Evolutionary conservation across 2,888 invertebrate genomes (phyloP).

Genomic region (Molanna angustata): DNA sequence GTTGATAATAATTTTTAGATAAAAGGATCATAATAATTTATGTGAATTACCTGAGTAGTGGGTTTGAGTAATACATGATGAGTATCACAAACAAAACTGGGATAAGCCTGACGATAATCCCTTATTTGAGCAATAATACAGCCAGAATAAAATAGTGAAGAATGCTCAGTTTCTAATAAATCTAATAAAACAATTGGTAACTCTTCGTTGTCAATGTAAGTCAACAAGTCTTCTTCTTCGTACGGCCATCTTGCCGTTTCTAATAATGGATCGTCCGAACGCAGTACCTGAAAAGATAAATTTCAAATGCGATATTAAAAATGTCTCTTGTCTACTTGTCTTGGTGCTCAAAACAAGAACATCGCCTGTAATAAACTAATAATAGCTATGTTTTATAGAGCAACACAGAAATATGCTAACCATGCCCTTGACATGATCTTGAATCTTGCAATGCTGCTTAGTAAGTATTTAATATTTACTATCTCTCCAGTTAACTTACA

Average conservation of each 20-base stretch:
- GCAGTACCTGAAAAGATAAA: constrained; percentile 44
- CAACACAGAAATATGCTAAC: too few species aligned
- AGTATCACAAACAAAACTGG: constrained; percentile 74
- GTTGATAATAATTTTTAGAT: too few species aligned
- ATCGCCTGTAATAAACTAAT: too few species aligned
- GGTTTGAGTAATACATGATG: constrained; percentile 86
- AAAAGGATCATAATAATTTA: too few species aligned
- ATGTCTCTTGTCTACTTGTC: too few species aligned
- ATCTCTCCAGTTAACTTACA: too few species aligned
- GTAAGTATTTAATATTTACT: too few species aligned
- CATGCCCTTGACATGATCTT: too few species aligned
- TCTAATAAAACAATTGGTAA: constrained; percentile 85
- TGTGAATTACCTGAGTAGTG: constrained; percentile 68
- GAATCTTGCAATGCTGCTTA: too few species aligned
- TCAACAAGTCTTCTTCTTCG: constrained; percentile 83
- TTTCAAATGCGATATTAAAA: too few species aligned
- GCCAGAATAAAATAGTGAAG: constrained; percentile 86
- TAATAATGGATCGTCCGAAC: constrained; percentile 61
- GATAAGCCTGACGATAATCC: constrained; percentile 82
- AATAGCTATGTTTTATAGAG: too few species aligned
- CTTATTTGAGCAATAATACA: constrained; percentile 89
- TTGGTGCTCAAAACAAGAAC: too few species aligned
- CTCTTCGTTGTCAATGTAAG: constrained; percentile 88
- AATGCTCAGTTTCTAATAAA: constrained; percentile 77
- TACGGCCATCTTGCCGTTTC: constrained; percentile 84